Base-by-base conservation (phyloP, 2,113 vertebrate genomes). In the Podilymbus podiceps region DNA sequence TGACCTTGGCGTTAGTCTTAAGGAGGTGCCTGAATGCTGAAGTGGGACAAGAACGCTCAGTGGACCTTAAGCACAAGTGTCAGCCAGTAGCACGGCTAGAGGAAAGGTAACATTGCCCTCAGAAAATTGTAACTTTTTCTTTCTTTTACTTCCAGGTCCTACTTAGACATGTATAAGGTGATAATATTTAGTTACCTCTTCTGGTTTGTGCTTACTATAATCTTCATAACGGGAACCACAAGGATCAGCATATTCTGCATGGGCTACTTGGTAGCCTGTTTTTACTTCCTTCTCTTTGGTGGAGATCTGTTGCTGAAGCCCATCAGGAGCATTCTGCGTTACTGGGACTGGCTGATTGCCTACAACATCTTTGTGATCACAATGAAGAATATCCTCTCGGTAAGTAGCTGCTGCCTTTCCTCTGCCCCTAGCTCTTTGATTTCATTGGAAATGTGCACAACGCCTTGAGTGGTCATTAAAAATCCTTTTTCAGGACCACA, bases 291-390 rank as follows among this genome's bases (percentile, higher is more conserved):
- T 93, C 99, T 99, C 11, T 99, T 99, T 80, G 99, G 99, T 14
- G 99, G 99, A 8, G 98, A 99, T 88, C 97, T 99, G 85, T 88
- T 99, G 53, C 98, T 99, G 91, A 99, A 99, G 94, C 99, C 99
- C 63, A 99, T 99, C 97, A 99, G 98, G 96, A 99, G 98, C 97
- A 99, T 99, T 85, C 98, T 99, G 31, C 99, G 98, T 90, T 99
- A 99, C 96, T 99, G 99, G 99, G 99, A 99, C 98, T 99, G 99
- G 98, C 98, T 99, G 89, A 99, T 99, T 68, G 99, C 99, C 15
- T 99, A 99, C 98, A 99, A 99, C 4, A 98, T 99, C 74, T 99
- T 99, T 15, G 99, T 99, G n/a, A 99, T 99, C 97, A 99, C 99
- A 11, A 99, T 99, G 99, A 99, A 99, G 97, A 99, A 99, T 80